Base-by-base conservation (phyloP, 2,888 invertebrate species). In the Apotomis capreana region DNA sequence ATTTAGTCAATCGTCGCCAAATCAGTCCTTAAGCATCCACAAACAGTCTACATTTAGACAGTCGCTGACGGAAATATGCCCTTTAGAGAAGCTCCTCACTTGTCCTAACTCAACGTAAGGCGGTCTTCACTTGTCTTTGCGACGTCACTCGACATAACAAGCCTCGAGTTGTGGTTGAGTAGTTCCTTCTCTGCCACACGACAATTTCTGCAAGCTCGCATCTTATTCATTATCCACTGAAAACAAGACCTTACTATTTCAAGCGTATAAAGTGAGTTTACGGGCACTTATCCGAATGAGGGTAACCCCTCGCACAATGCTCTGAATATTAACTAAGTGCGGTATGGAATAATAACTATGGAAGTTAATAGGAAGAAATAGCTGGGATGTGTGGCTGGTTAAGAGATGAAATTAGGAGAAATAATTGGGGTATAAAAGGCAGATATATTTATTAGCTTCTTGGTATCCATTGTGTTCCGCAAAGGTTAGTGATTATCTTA, bases 291-390 rank as follows among this genome's bases (percentile, higher is more conserved):
- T 37, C 62, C 49, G 9, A 69, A 55, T 54, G 68, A 44, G 54
- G 68, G 57, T 58, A 58, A 69, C 58, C 58, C 49, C 63, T 12
- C 58, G 51, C 57, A 46, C 55, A 57, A 58, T 59, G 59, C 12
- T 68, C 40, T 58, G 52, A 57, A 55, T 51, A 49, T 46, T 69
- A 69, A 46, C 51, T 37, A 12, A 63, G 55, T 51, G 69, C 62
- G 40, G 15, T 57, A 52, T 49, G 26, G 58, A 51, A 52, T 64
- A 57, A 69, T 57, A 65, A 26, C 61, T 65, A 65, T 57, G 65
- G 57, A 65, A 65, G 57, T 44, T 65, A 65, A 65, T 65, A 57
- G 55, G 49, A 49, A 44, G 44, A 57, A 65, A 55, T 57, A 57
- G 57, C 44, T 0, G 57, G 55, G 57, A 46, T 65, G 46, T 65